Evolutionary conservation across 2,888 invertebrate species (phyloP).

Genomic region (Drosophila fungiperda): DNA sequence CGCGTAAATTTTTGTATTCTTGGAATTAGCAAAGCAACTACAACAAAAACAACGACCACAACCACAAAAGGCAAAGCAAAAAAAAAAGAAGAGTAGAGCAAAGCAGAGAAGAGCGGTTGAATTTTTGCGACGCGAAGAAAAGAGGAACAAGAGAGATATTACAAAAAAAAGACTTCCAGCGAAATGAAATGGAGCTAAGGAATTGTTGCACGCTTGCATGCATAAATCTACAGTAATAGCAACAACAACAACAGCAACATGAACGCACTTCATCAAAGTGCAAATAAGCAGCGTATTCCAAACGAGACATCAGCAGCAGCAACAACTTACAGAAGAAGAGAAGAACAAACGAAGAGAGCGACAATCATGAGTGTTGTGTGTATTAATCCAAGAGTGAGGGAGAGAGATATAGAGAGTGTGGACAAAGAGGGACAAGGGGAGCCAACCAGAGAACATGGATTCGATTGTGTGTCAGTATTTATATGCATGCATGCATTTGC

Average conservation of each 20-base stretch:
- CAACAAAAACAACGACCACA: conserved; percentile 14
- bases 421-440: not conserved
- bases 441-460: conserved; percentile 40
- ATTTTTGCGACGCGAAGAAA: conserved; percentile 37
- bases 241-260: conserved; percentile 41
- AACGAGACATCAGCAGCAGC: conserved; percentile 53
- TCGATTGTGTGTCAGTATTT: conserved; percentile 39
- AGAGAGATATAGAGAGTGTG: conserved; percentile 7
- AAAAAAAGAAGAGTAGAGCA: conserved; percentile 12
- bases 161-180: conserved; percentile 41
- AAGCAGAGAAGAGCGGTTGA: conserved; percentile 46
- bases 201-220: conserved; percentile 60
- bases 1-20: conserved; percentile 79
- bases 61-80: conserved; percentile 26
- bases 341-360: conserved; percentile 28
- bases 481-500: conserved; percentile 22
- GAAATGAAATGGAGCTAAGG: conserved; percentile 77
- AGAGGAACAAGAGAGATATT: conserved; percentile 23
- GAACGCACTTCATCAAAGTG: conserved; percentile 80
- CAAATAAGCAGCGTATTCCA: conserved; percentile 78
- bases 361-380: conserved; percentile 2
- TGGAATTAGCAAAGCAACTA: conserved; percentile 72
- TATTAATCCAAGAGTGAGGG: not conserved
- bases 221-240: conserved; percentile 78
- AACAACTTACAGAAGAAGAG: conserved; percentile 27